A percentile compares a stretch with the other conserved stretches of the same genome.
Conservation (phyloP, 2,888 invertebrate species). For the Cerastis leucographa region DNA sequence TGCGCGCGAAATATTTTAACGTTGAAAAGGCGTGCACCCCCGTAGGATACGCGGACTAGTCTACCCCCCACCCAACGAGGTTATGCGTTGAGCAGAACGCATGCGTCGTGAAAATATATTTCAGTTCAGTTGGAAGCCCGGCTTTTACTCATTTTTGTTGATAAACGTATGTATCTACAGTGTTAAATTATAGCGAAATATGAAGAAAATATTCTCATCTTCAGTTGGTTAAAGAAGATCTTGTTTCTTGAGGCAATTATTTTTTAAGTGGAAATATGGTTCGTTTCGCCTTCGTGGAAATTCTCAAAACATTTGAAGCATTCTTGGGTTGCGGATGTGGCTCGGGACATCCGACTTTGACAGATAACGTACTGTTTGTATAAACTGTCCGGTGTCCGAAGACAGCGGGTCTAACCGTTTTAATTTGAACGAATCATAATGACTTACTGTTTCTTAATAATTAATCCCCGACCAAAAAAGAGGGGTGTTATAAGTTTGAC, state of each 20-base stretch:
- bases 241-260: not conserved
- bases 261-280: not conserved
- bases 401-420: too few relatives aligned
- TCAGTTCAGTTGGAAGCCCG: slow-evolving; percentile 25
- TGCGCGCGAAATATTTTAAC: slow-evolving; percentile 59
- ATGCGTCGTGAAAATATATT: slow-evolving; percentile 62
- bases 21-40: slow-evolving; percentile 63
- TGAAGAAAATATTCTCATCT: not conserved
- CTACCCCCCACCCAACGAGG: slow-evolving; percentile 65
- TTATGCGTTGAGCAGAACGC: slow-evolving; percentile 50
- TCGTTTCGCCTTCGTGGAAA: not conserved
- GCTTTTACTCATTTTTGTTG: slow-evolving; percentile 28
- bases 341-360: not conserved
- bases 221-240: not conserved
- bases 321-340: not conserved
- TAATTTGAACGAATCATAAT: too few relatives aligned
- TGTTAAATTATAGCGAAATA: slow-evolving; percentile 1
- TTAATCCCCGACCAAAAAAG: too few relatives aligned
- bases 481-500: too few relatives aligned
- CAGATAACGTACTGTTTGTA: not conserved
- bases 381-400: not conserved
- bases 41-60: slow-evolving; percentile 53
- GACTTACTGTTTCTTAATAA: too few relatives aligned
- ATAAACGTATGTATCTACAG: slow-evolving; percentile 3
- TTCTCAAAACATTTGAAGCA: not conserved